phyloP scores from a whole-genome alignment of 2,888 invertebrate genomes.

The Octonoba sinensis region DNA sequence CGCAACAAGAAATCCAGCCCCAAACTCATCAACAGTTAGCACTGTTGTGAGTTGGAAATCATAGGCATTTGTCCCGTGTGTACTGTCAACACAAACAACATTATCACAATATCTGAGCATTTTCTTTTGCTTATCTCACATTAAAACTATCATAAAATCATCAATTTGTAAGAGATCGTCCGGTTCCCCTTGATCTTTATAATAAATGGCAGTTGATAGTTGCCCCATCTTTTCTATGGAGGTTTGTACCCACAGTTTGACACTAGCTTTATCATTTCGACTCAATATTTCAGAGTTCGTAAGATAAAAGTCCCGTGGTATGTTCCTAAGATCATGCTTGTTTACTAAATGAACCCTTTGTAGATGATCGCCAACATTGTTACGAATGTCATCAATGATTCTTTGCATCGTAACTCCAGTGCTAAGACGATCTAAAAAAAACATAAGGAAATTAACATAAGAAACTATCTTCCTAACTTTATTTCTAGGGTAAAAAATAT shows the following conservation, averaged over 20 bases:
- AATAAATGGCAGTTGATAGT: slow-evolving; percentile 7
- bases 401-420: slow-evolving; percentile 2
- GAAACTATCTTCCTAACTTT: too few species aligned
- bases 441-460: not conserved
- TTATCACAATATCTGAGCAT: slow-evolving; percentile 30
- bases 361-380: not conserved
- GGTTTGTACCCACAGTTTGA: slow-evolving; percentile 2
- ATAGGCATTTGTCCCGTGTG: slow-evolving; percentile 38
- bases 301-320: not conserved
- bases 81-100: slow-evolving; percentile 33
- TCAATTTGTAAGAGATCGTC: not conserved
- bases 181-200: slow-evolving; percentile 12
- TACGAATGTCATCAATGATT: slow-evolving; percentile 15
- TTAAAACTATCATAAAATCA: slow-evolving; percentile 33
- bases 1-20: slow-evolving; percentile 17
- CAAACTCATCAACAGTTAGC: slow-evolving; percentile 28
- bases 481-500: too few species aligned
- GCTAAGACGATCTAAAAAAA: slow-evolving; percentile 4
- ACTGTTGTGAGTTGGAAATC: slow-evolving; percentile 52
- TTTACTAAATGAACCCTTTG: not conserved
- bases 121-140: slow-evolving; percentile 36
- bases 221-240: not conserved
- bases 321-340: slow-evolving; percentile 4
- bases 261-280: slow-evolving; percentile 6
- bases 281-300: not conserved